Evolutionary conservation across 2,113 vertebrate genomes (phyloP).

Genomic region (Tetraodon nigroviridis): DNA sequence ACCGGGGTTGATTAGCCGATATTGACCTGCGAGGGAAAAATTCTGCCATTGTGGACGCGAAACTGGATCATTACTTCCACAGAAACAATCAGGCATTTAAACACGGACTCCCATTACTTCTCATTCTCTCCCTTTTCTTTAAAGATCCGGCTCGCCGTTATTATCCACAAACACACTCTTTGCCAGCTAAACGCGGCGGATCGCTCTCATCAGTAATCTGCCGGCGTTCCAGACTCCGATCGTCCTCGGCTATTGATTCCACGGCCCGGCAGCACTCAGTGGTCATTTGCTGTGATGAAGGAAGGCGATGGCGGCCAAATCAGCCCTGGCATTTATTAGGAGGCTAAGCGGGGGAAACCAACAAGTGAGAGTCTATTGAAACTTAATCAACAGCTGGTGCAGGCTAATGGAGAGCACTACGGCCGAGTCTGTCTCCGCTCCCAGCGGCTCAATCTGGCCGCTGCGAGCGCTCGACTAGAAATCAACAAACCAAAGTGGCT

Average conservation of each 20-base stretch:
- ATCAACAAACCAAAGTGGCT: conserved; percentile 17
- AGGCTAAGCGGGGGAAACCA: conserved; percentile 51
- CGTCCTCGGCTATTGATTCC: conserved; percentile 62
- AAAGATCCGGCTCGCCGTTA: background rate
- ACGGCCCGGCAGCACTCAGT: conserved; percentile 48
- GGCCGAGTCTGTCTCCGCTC: conserved; percentile 33
- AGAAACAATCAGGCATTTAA: conserved; percentile 9
- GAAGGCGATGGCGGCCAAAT: conserved; percentile 67
- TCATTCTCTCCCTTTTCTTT: conserved; percentile 8
- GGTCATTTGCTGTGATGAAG: conserved; percentile 68
- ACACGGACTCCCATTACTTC: conserved; percentile 2
- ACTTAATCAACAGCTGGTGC: conserved; percentile 61
- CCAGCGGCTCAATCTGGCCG: conserved; percentile 23
- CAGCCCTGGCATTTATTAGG: conserved; percentile 65
- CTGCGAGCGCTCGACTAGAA: conserved; percentile 19
- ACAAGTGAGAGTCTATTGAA: conserved; percentile 59
- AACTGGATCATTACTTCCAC: conserved; percentile 6
- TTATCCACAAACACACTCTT: background rate
- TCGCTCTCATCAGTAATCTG: conserved; percentile 59
- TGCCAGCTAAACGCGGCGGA: conserved; percentile 43
- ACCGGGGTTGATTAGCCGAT: conserved; percentile 46
- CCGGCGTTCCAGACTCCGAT: conserved; percentile 35
- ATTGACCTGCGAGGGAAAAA: conserved; percentile 38
- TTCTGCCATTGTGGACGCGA: conserved; percentile 30
- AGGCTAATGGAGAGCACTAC: conserved; percentile 44